These are phyloP conservation scores for Melierax canorus DNA, from an alignment of 2,113 vertebrate genomes.

Conservation along the genomic window DNA sequence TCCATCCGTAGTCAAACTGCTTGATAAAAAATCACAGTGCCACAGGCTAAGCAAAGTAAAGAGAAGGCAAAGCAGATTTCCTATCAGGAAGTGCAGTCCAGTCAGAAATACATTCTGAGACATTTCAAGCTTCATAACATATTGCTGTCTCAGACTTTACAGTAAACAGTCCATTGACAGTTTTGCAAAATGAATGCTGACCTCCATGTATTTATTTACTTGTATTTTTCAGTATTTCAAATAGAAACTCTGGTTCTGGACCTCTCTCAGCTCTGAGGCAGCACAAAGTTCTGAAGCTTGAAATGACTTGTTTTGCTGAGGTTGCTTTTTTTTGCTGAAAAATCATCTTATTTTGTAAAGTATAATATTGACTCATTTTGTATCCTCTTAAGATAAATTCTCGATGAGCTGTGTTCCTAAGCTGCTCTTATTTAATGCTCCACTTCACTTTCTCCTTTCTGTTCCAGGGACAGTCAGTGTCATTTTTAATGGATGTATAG, in stretches of 20 bases:
- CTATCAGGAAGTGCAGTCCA: conserved; percentile 22
- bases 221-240: conserved; percentile 43
- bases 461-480: background rate
- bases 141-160: conserved; percentile 60
- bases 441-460: background rate
- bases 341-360: conserved; percentile 24
- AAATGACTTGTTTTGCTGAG: conserved; percentile 45
- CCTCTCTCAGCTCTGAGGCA: conserved; percentile 47
- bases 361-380: conserved; percentile 23
- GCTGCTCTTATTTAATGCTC: background rate
- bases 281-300: conserved; percentile 56
- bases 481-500: background rate
- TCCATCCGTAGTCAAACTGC: background rate
- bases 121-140: conserved; percentile 66
- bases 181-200: conserved; percentile 63
- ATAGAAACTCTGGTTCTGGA: background rate
- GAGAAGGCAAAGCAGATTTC: conserved; percentile 45
- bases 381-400: conserved; percentile 37
- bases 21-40: background rate
- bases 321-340: background rate
- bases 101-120: conserved; percentile 41
- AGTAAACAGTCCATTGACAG: conserved; percentile 42
- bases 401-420: background rate
- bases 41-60: background rate
- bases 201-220: conserved; percentile 47